These are phyloP conservation scores for Cygnus buccinator DNA, from an alignment of 2,113 vertebrate species.

Conservation along the genomic window DNA sequence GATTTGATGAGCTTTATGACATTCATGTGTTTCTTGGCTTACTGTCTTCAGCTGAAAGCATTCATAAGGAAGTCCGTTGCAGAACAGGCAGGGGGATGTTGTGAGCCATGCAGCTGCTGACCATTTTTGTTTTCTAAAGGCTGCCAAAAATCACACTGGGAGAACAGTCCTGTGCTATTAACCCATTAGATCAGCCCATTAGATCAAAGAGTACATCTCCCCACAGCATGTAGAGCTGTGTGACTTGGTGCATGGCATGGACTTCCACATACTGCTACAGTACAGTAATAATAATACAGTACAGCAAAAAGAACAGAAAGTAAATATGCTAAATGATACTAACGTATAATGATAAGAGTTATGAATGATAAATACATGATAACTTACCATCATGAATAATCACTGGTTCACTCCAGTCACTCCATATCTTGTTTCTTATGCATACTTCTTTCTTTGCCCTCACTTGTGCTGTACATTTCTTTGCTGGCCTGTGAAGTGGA, in stretches of 20 bases:
- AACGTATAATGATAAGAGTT: not conserved
- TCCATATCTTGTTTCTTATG: conserved; percentile 63
- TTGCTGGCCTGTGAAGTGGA: conserved; percentile 18
- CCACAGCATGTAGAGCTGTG: not conserved
- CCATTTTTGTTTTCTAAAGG: not conserved
- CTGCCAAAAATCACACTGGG: not conserved
- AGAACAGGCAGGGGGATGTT: not conserved
- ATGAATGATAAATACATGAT: not conserved
- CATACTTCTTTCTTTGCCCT: conserved; percentile 58
- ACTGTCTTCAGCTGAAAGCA: not conserved
- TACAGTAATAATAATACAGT: not conserved
- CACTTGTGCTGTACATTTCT: conserved; percentile 44
- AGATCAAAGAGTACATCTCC: not conserved
- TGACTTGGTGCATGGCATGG: not conserved
- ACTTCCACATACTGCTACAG: not conserved
- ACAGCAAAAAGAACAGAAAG: not conserved
- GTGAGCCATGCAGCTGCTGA: not conserved
- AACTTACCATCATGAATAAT: conserved; percentile 46
- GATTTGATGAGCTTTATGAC: not conserved
- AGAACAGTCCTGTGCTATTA: not conserved
- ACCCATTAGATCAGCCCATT: not conserved
- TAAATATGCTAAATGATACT: not conserved
- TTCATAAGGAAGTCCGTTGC: not conserved
- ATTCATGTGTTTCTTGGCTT: not conserved
- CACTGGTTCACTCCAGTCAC: conserved; percentile 72